Conservation (phyloP, 1,140 invertebrate species). For the Caerostris darwini region DNA sequence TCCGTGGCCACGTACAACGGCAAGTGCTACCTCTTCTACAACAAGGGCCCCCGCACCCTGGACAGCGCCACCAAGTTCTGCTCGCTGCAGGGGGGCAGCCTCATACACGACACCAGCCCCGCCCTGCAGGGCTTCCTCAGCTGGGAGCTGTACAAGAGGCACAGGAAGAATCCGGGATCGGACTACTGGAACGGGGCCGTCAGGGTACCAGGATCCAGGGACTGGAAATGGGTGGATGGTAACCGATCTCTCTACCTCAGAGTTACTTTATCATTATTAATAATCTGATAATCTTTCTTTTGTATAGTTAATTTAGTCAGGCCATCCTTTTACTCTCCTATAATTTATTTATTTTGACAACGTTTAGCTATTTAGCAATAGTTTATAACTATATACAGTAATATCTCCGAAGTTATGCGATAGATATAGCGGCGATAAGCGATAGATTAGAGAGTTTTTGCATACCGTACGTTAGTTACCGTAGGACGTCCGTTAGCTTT, state of each 20-base stretch:
- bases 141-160: slow-evolving; percentile 95
- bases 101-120: slow-evolving; percentile 96
- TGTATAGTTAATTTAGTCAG: no score
- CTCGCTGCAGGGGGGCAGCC: slow-evolving; percentile 88
- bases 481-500: no score
- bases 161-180: slow-evolving; percentile 92
- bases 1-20: slow-evolving; percentile 96
- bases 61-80: slow-evolving; percentile 91
- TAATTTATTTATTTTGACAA: no score
- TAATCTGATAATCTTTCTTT: no score
- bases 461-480: no score
- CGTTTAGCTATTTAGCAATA: no score
- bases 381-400: no score
- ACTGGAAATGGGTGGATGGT: slow-evolving; percentile 93
- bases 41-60: slow-evolving; percentile 91
- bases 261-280: no score
- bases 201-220: slow-evolving; percentile 88
- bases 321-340: no score
- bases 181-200: slow-evolving; percentile 97
- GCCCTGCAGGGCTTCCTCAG: slow-evolving; percentile 96
- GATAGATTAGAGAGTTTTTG: no score
- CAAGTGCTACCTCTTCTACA: slow-evolving; percentile 97
- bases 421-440: no score
- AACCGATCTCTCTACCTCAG: not conserved
- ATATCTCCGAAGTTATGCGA: no score